Evolutionary conservation across 2,113 vertebrate genomes (phyloP).

Genomic region (Australoheros scitulus): DNA sequence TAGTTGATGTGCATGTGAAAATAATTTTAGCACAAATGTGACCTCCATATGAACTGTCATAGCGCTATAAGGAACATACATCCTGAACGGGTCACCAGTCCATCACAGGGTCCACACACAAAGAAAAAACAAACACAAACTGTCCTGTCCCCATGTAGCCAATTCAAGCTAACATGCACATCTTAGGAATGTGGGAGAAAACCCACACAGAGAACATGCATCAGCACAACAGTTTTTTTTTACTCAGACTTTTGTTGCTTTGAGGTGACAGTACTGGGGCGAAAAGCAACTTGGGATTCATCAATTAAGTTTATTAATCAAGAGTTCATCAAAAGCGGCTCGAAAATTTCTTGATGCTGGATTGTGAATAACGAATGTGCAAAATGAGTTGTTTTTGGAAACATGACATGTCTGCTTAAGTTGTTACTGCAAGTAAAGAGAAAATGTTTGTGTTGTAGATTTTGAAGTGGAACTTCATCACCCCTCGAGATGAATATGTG

Average conservation of each 20-base stretch:
- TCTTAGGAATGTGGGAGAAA: background rate
- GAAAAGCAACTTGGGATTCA: too few species aligned
- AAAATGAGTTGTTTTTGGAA: background rate
- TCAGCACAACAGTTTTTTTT: background rate
- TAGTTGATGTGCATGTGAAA: background rate
- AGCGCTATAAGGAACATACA: background rate
- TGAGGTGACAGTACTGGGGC: background rate
- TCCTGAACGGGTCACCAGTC: background rate
- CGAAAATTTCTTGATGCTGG: background rate
- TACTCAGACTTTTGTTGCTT: background rate
- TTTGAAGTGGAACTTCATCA: conserved; percentile 97
- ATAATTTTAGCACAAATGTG: background rate
- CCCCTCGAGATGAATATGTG: conserved; percentile 95
- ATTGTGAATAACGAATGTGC: background rate
- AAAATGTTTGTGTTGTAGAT: conserved; percentile 79
- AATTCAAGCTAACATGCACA: background rate
- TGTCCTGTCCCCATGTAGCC: background rate
- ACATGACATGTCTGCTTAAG: background rate
- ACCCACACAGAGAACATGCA: background rate
- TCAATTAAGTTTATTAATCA: too few species aligned
- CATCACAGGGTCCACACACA: background rate
- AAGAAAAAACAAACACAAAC: background rate
- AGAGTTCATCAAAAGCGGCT: background rate
- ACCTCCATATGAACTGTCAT: background rate
- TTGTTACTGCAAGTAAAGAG: background rate